These are phyloP conservation scores for Odontamblyopus rebecca DNA, from an alignment of 2,797 vertebrate species.

Conservation along the genomic window DNA sequence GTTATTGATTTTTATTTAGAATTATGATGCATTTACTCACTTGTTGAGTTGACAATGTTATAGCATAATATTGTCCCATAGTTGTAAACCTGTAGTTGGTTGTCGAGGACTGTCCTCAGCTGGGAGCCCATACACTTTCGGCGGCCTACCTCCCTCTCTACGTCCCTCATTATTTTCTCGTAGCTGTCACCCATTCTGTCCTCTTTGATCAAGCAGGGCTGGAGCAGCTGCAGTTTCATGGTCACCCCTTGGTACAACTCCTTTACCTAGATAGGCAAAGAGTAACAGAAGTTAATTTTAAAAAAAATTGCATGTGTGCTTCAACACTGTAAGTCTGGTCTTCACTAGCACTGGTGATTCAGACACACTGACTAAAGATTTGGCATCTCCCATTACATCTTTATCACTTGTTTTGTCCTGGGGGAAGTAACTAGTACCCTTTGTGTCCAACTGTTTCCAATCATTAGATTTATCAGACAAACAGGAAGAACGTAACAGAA, in stretches of 20 bases:
- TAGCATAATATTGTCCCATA: background rate
- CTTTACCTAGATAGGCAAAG: constrained; percentile 78
- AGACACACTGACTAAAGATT: constrained; percentile 1
- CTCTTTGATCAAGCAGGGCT: constrained; percentile 42
- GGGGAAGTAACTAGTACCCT: constrained; percentile 49
- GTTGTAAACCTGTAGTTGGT: constrained; percentile 70
- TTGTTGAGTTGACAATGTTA: background rate
- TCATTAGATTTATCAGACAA: constrained; percentile 19
- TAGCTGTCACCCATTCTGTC: constrained; percentile 51
- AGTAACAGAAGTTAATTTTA: constrained; percentile 14
- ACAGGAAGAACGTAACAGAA: constrained; percentile 30
- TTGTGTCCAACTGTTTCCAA: constrained; percentile 12
- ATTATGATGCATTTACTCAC: background rate
- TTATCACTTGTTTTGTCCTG: constrained; percentile 35
- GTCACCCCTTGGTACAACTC: constrained; percentile 76
- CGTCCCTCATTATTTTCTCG: constrained; percentile 71
- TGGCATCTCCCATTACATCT: constrained; percentile 49
- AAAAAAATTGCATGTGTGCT: constrained; percentile 18
- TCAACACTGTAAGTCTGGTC: background rate
- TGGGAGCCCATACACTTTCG: constrained; percentile 76
- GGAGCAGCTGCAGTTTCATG: constrained; percentile 74
- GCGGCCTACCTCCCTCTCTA: constrained; percentile 76
- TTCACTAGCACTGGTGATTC: background rate
- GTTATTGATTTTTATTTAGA: background rate
- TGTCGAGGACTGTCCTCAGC: constrained; percentile 72